These are phyloP conservation scores for Leptobrachium leishanense DNA, from an alignment of 2,113 vertebrate genomes.

Conservation along the genomic window DNA sequence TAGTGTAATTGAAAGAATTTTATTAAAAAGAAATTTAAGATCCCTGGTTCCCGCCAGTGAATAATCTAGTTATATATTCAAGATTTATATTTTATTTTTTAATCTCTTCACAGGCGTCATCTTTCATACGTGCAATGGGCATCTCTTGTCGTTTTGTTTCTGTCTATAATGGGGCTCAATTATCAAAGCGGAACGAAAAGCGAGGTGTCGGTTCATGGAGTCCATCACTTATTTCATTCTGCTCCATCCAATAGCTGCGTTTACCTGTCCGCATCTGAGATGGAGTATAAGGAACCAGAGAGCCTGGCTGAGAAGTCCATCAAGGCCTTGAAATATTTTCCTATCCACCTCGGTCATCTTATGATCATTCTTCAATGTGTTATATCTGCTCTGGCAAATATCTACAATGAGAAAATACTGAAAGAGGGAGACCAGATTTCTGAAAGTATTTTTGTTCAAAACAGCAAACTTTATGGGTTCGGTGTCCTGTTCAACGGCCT, in stretches of 20 bases:
- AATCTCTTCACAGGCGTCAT: slow-evolving; percentile 72
- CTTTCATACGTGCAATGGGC: slow-evolving; percentile 94
- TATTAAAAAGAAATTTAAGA: too few species aligned
- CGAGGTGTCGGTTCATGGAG: slow-evolving; percentile 65
- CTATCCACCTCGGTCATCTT: slow-evolving; percentile 82
- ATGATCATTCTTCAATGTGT: slow-evolving; percentile 91
- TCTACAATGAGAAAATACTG: slow-evolving; percentile 98
- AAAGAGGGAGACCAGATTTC: slow-evolving; percentile 85
- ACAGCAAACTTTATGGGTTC: slow-evolving; percentile 89
- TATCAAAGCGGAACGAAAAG: slow-evolving; percentile 73
- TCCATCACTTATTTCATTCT: slow-evolving; percentile 75
- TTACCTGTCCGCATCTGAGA: slow-evolving; percentile 65
- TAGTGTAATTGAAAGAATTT: too few species aligned
- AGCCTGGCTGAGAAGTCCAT: slow-evolving; percentile 44
- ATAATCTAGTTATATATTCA: too few species aligned
- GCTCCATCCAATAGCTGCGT: slow-evolving; percentile 85
- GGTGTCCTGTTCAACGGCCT: slow-evolving; percentile 88
- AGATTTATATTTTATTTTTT: too few species aligned
- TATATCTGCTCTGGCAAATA: slow-evolving; percentile 92
- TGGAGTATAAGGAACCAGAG: slow-evolving; percentile 58
- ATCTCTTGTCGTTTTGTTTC: slow-evolving; percentile 85
- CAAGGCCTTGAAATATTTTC: slow-evolving; percentile 69
- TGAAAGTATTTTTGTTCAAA: slow-evolving; percentile 95
- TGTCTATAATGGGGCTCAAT: slow-evolving; percentile 88
- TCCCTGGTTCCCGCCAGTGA: too few species aligned